phyloP scores from a whole-genome alignment of 2,888 invertebrate species.

The Steinernema scapterisci region DNA sequence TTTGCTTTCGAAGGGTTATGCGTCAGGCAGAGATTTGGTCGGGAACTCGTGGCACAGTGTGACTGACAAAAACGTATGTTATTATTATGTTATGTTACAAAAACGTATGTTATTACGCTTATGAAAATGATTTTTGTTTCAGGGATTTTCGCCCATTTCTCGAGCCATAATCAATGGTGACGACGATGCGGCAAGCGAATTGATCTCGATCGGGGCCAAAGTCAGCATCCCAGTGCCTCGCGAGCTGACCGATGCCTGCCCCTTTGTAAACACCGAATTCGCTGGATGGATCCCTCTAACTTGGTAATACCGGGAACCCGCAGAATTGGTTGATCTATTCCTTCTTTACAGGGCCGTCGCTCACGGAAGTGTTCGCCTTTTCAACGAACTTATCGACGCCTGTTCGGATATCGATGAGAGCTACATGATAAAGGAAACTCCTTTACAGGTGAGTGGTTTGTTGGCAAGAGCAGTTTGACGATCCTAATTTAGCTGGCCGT shows the following conservation, averaged over 20 bases:
- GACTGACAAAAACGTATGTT: not conserved
- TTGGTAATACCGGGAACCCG: conserved; percentile 32
- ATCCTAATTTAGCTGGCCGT: too few relatives aligned
- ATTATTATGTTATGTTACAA: not conserved
- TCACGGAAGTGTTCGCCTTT: conserved; percentile 49
- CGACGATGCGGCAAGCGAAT: conserved; percentile 18
- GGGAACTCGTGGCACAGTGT: conserved; percentile 9
- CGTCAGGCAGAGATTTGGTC: not conserved
- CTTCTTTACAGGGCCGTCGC: conserved; percentile 43
- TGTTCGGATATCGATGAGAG: conserved; percentile 79
- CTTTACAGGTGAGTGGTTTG: conserved; percentile 78
- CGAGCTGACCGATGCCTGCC: conserved; percentile 31
- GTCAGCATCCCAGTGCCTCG: conserved; percentile 36
- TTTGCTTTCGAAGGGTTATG: not conserved
- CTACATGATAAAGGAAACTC: conserved; percentile 78
- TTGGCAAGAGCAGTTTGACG: too few relatives aligned
- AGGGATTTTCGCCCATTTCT: conserved; percentile 15
- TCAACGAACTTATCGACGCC: conserved; percentile 75
- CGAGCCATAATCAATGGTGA: not conserved
- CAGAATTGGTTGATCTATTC: not conserved
- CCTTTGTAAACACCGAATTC: conserved; percentile 39
- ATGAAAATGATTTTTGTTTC: not conserved
- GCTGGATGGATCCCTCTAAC: conserved; percentile 45
- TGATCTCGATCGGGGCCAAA: conserved; percentile 35
- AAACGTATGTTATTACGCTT: not conserved